Evolutionary conservation across 2,113 vertebrate species (phyloP).

Genomic region (Larimichthys crocea): DNA sequence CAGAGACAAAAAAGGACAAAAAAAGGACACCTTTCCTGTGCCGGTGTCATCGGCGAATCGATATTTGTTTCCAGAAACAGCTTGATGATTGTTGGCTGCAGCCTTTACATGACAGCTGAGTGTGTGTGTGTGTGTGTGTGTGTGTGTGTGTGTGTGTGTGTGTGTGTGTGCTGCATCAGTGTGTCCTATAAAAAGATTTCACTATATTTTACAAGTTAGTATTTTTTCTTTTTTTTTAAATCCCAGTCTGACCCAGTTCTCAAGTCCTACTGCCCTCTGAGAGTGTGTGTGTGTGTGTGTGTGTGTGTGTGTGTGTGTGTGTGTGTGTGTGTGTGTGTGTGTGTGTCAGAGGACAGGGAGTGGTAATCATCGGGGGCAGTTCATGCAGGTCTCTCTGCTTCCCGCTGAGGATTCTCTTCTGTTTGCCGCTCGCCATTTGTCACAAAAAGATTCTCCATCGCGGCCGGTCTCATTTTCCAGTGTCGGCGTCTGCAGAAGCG

Average conservation of each 20-base stretch:
- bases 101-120: not conserved
- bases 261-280: not conserved
- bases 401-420: slow-evolving; percentile 17
- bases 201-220: not conserved
- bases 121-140: not conserved
- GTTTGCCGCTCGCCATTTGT: slow-evolving; percentile 51
- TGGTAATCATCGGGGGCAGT: slow-evolving; percentile 39
- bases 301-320: not conserved
- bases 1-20: not conserved
- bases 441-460: slow-evolving; percentile 3
- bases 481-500: slow-evolving; percentile 5
- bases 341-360: not conserved
- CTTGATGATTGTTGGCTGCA: not conserved
- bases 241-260: slow-evolving; percentile 23
- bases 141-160: not conserved
- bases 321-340: not conserved
- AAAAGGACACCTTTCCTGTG: not conserved
- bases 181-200: slow-evolving; percentile 6
- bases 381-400: slow-evolving; percentile 4
- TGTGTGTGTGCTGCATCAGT: not conserved
- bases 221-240: not conserved
- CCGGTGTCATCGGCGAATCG: not conserved
- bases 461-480: slow-evolving; percentile 29
- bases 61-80: not conserved
- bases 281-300: not conserved